phyloP scores from a whole-genome alignment of 2,888 invertebrate genomes.

The Cordylochernes scorpioides region DNA sequence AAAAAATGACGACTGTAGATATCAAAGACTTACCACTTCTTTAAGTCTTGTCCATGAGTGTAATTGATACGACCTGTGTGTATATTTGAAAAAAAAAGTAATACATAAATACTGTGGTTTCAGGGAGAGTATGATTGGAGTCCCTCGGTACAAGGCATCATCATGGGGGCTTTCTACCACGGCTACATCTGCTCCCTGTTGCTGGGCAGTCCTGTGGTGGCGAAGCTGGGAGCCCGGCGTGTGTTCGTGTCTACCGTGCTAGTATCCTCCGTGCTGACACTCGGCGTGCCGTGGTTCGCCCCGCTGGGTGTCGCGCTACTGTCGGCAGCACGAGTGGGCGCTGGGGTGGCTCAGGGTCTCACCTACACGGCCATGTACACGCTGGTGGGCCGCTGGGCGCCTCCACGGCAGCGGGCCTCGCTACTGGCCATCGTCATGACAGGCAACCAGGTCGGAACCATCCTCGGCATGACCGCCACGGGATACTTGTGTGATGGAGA shows the following conservation, averaged over 20 bases:
- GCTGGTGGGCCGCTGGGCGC: slow-evolving; percentile 8
- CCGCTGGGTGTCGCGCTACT: background rate
- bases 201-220: slow-evolving; percentile 5
- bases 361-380: slow-evolving; percentile 8
- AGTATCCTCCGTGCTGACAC: slow-evolving; percentile 4
- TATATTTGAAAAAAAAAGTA: no score
- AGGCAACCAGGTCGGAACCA: slow-evolving; percentile 9
- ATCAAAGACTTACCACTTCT: no score
- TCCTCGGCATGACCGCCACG: slow-evolving; percentile 29
- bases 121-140: slow-evolving; percentile 3
- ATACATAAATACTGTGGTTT: no score
- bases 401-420: slow-evolving; percentile 7
- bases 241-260: slow-evolving; percentile 5
- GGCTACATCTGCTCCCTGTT: slow-evolving; percentile 7
- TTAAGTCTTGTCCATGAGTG: no score
- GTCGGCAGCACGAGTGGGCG: background rate
- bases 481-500: slow-evolving; percentile 30
- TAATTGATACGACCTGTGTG: no score
- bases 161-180: slow-evolving; percentile 7
- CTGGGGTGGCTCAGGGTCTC: slow-evolving; percentile 7
- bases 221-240: slow-evolving; percentile 4
- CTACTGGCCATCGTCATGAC: slow-evolving; percentile 7
- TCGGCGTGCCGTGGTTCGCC: slow-evolving; percentile 3
- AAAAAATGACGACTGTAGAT: no score
- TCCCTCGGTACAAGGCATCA: slow-evolving; percentile 6